Percentiles rank a stretch among this genome's conserved stretches.
Conservation (phyloP, 2,797 vertebrate species). For the Phoeniculus purpureus region DNA sequence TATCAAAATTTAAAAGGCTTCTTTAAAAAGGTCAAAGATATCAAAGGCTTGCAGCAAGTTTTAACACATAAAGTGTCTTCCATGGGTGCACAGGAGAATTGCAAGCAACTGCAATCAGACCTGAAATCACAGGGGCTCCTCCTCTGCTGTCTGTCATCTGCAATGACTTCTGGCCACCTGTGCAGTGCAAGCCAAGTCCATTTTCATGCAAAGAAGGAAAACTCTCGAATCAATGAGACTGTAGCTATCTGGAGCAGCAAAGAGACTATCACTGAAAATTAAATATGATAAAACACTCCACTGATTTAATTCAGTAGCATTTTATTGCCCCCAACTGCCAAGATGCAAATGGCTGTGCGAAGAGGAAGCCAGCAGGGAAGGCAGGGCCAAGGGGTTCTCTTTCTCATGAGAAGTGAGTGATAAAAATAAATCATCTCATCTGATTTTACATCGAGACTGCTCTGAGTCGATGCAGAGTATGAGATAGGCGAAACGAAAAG, state of each 20-base stretch:
- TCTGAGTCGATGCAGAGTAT: background rate
- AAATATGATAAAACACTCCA: background rate
- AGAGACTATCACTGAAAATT: background rate
- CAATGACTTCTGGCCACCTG: background rate
- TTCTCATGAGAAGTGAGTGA: conserved; percentile 4
- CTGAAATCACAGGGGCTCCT: background rate
- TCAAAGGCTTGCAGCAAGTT: conserved; percentile 75
- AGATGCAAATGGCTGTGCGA: background rate
- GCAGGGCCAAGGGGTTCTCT: conserved; percentile 23
- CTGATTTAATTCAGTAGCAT: conserved; percentile 16
- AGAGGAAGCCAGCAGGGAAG: background rate
- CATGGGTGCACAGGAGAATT: conserved; percentile 11
- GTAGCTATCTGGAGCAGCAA: background rate
- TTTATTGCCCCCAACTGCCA: conserved; percentile 23
- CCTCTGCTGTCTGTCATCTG: background rate
- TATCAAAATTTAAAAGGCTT: conserved; percentile 74
- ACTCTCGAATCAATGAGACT: background rate
- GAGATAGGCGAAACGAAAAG: background rate
- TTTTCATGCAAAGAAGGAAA: background rate
- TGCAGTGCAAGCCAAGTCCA: background rate
- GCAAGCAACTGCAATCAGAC: conserved; percentile 19
- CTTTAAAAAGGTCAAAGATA: conserved; percentile 74
- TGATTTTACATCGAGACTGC: conserved; percentile 7
- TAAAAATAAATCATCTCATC: conserved; percentile 53
- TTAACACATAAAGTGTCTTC: conserved; percentile 71